Conservation (phyloP, 2,113 vertebrate genomes). For the Otolemur garnettii region DNA sequence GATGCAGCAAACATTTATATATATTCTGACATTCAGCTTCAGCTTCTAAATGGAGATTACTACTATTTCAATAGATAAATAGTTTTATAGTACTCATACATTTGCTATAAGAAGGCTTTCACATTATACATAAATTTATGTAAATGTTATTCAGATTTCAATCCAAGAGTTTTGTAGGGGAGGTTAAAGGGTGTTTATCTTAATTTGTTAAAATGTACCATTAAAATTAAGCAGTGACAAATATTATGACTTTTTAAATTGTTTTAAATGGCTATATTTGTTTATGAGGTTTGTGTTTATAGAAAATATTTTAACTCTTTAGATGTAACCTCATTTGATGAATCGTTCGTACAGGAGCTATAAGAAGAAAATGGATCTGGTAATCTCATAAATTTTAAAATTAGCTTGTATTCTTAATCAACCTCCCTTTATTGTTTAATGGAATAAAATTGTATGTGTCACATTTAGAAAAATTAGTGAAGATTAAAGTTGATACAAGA, state of each 20-base stretch:
- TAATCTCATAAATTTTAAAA: slow-evolving; percentile 50
- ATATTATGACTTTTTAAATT: slow-evolving; percentile 81
- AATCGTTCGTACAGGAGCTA: slow-evolving; percentile 65
- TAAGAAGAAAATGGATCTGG: slow-evolving; percentile 54
- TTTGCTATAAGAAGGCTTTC: slow-evolving; percentile 77
- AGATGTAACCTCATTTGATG: slow-evolving; percentile 60
- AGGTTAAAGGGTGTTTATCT: slow-evolving; percentile 83
- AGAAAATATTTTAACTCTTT: slow-evolving; percentile 76
- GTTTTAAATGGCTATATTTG: slow-evolving; percentile 80
- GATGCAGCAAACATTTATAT: slow-evolving; percentile 19
- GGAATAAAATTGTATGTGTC: slow-evolving; percentile 59
- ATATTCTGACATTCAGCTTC: slow-evolving; percentile 34
- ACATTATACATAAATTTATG: slow-evolving; percentile 80
- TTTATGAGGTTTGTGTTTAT: slow-evolving; percentile 74
- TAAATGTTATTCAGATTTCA: slow-evolving; percentile 79
- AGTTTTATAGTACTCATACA: slow-evolving; percentile 70
- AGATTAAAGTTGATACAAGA: slow-evolving; percentile 63
- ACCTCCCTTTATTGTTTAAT: slow-evolving; percentile 17
- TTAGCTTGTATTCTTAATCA: slow-evolving; percentile 44
- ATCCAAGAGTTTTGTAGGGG: slow-evolving; percentile 73
- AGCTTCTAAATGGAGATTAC: slow-evolving; percentile 37
- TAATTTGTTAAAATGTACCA: slow-evolving; percentile 63
- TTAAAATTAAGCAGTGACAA: slow-evolving; percentile 79
- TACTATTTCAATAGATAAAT: slow-evolving; percentile 68
- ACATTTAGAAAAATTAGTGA: slow-evolving; percentile 61